Evolutionary conservation across 1,140 invertebrate species (phyloP), one percentile per base, ranked within the genome.

Genomic region (Tenebrio molitor): DNA sequence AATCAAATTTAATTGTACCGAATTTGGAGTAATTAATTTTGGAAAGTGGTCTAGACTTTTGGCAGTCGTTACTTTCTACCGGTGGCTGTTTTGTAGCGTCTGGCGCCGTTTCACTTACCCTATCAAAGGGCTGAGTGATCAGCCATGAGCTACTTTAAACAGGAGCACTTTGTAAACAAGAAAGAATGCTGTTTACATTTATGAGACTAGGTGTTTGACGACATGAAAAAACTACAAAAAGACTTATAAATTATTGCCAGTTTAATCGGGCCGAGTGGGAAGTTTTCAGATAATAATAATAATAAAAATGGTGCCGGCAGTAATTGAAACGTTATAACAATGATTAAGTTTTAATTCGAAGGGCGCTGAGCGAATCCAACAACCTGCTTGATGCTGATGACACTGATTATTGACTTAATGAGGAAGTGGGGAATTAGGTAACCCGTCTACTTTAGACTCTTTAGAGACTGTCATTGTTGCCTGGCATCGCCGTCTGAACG

Each of bases 401-500:
- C 62, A 62, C 12, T 71, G 67, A 73, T 77, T 73, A 73, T 66
- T 58, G 63, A 76, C 39, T 73, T 78, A 79, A 79, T 79, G 78
- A 79, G 78, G 78, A 79, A 79, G 70, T 74, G 46, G 75, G 70
- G 73, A 79, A 79, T 79, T 79, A 78, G 75, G 75, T 71, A 73
- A 64, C 58, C 65, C 62, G 66, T 72, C 71, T 50, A 68, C 44
- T 73, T 68, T 68, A 50, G 29, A 21, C 41, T 41, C 17, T 29
- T 33, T 19, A 36, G 15, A 42, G 19, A 2, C 36, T 29, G 29
- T 17, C 36, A 68, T 68, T 41, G 36, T 23, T 39, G 12, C 36
- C 12, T 39, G 3, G n/a, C n/a, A n/a, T n/a, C n/a, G n/a, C n/a
- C n/a, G n/a, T n/a, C n/a, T n/a, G n/a, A n/a, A n/a, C n/a, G n/a